Base-by-base conservation (phyloP, 2,113 vertebrate species). In the Pollimyrus isidori region DNA sequence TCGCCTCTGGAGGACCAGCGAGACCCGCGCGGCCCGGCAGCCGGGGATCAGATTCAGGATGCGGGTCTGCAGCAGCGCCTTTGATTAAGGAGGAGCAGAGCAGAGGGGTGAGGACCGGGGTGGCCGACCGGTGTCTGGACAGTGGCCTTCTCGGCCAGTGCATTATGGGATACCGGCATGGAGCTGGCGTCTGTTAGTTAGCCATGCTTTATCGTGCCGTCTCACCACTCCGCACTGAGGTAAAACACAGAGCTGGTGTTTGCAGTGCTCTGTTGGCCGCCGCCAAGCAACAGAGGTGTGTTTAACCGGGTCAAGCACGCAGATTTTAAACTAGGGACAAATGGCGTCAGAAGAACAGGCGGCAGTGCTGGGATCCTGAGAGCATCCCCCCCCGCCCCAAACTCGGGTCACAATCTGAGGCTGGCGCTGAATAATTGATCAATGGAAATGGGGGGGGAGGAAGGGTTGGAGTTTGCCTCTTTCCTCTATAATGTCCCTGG, bases 391-490 rank as follows among this genome's bases (percentile, higher is more conserved):
- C 91, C 92, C 9, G 11, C 92, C 92, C 94, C 91, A 90, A 93
- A 93, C 93, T 92, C 87, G 90, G 95, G 95, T 96, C 95, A 95
- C 93, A 94, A 94, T 94, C 92, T 93, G 93, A 95, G 93, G 93
- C 93, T 92, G 91, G 46, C 7, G 91, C 90, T 96, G 92, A 96
- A 96, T 96, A 95, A 96, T 95, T 95, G 94, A 96, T 96, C 95
- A 96, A 95, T 96, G 93, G 94, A 92, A 91, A 91, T 92, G 91
- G 95, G 96, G 96, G 10, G 49, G 11, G 95, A 94, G 95, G 95
- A 95, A 95, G 94, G 95, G 95, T 93, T 95, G 95, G 95, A 80
- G 93, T 94, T 95, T 94, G 30, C 93, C 93, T 92, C 91, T 48
- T 92, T 94, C 94, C 92, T 89, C 89, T 90, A 93, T 95, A 95